Percentiles rank a stretch among this genome's conserved stretches.
phyloP scores from a whole-genome alignment of 2,113 vertebrate species.

The Cryptoleucopteryx plumbea region DNA sequence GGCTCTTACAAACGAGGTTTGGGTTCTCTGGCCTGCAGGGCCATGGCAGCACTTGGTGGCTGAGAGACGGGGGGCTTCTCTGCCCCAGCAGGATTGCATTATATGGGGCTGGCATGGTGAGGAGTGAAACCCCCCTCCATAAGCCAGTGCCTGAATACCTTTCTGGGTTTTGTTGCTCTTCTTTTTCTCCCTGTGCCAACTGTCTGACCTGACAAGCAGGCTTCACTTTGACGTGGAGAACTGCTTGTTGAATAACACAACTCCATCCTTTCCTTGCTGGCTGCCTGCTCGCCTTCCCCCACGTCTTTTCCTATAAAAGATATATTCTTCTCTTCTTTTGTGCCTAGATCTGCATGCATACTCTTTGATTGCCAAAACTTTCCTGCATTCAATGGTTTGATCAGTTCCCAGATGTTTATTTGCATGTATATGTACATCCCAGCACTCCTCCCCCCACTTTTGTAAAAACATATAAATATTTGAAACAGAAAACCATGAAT shows the following conservation, averaged over 20 bases:
- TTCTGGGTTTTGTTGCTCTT: not conserved
- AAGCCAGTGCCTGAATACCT: not conserved
- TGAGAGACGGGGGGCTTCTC: not conserved
- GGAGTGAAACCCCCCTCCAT: not conserved
- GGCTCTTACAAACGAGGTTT: not conserved
- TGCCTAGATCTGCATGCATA: not conserved
- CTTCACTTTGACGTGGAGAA: not conserved
- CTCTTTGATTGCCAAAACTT: conserved; percentile 20
- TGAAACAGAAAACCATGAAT: conserved; percentile 43
- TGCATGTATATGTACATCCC: conserved; percentile 16
- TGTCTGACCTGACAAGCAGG: not conserved
- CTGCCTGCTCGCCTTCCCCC: not conserved
- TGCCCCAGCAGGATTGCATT: not conserved
- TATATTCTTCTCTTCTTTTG: not conserved
- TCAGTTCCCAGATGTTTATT: conserved; percentile 57
- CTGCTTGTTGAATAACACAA: not conserved
- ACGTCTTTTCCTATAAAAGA: not conserved
- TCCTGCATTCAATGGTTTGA: not conserved
- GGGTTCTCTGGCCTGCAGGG: not conserved
- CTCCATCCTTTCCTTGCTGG: not conserved
- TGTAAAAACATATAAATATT: conserved; percentile 48
- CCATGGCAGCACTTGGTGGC: no score
- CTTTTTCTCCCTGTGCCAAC: not conserved
- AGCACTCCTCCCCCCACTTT: not conserved
- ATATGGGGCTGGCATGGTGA: not conserved